Percentiles rank a stretch among this genome's conserved stretches.
Conservation (phyloP, 1,140 invertebrate genomes). For the Ptiloglossa arizonensis region DNA sequence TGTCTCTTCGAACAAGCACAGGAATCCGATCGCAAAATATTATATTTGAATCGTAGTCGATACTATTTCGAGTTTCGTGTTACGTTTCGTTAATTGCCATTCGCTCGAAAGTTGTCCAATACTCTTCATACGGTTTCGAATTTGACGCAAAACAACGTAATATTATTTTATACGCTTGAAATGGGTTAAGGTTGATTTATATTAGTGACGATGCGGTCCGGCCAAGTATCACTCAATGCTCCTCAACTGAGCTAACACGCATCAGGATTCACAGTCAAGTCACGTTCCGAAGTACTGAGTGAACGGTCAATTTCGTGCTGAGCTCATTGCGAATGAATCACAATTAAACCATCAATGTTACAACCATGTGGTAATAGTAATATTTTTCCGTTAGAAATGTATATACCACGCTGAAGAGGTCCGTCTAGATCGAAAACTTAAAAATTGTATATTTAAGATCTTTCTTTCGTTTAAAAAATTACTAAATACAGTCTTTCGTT, state of each 20-base stretch:
- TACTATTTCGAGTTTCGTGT: no score
- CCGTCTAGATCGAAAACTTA: no score
- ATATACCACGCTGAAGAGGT: no score
- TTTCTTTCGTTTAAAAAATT: no score
- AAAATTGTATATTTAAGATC: no score
- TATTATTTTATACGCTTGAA: not conserved
- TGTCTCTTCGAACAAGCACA: no score
- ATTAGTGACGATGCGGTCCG: not conserved
- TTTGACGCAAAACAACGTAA: not conserved
- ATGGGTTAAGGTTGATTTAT: constrained; percentile 25
- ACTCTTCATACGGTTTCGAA: not conserved
- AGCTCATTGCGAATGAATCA: not conserved
- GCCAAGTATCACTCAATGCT: constrained; percentile 18
- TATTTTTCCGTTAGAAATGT: no score
- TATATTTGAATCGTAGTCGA: no score
- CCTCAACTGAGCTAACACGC: not conserved
- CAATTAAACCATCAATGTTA: not conserved
- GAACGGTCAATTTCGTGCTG: not conserved
- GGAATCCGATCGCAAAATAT: no score
- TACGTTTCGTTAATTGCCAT: no score
- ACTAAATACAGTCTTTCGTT: no score
- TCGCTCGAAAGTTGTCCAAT: no score
- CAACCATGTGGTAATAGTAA: not conserved
- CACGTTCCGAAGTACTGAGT: not conserved
- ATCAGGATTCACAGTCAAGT: not conserved